Base-by-base conservation (phyloP, 2,113 vertebrate species). In the Lepus timidus region DNA sequence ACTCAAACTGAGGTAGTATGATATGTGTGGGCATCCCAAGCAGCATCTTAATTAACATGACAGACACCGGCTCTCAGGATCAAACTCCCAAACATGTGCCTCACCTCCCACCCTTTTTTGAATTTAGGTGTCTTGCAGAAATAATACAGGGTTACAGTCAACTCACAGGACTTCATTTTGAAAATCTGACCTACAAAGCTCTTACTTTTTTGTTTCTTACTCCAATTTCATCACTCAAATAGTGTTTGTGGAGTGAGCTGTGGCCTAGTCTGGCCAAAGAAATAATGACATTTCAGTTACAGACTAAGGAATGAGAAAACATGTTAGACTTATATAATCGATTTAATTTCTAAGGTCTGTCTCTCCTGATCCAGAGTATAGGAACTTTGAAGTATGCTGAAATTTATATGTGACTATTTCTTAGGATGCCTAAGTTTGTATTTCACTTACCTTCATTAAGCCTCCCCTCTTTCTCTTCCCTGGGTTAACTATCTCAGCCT, bases 101-200 rank as follows among this genome's bases (percentile, higher is more conserved):
- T 36, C 61, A 9, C 67, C 22, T 76, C 23, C 9, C 25, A 13
- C 23, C n/a, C 11, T 25, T 88, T 6, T 19, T 13, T 76, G 51
- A 87, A 83, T 80, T 74, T 73, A 44, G 10, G 55, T 52, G 76
- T 23, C 82, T 92, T 70, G 64, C 31, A 62, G 62, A 62, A 95
- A 68, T 51, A 23, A 61, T 39, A n/a, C 36, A 90, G 39, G 31
- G 80, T 12, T 10, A 83, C 11, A 88, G 71, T 49, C 70, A 75
- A 62, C 44, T 61, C 16, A 14, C 19, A 25, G 12, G 55, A 73
- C 61, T 68, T 61, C 64, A 39, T 33, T 89, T 67, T 85, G 36
- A 58, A 76, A 55, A 67, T 44, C 80, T 25, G 71, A 61, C 20
- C 29, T 27, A 44, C 44, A 29, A 83, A 49, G 23, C 10, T 22